Evolutionary conservation across 2,113 vertebrate species (phyloP), one percentile per base, ranked within the genome.

Genomic region (Odontophorus gujanensis): DNA sequence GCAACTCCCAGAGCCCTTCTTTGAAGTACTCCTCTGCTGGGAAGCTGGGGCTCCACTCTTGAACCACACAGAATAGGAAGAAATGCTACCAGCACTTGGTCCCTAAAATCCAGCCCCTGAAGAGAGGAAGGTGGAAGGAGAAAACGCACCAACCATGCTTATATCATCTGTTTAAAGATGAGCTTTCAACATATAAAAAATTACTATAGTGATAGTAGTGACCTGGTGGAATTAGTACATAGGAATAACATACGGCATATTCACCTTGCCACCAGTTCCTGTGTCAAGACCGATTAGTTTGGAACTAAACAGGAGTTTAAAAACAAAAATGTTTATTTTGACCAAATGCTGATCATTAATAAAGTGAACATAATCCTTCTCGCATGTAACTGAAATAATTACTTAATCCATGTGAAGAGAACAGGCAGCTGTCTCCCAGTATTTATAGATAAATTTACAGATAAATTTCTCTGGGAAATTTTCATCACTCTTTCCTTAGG

Each of bases 391-490:
- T n/a, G 7, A 50, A 80, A 88, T 34, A 22, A 63, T 67, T 73
- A 90, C 9, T 9, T 82, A 83, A 83, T 34, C 28, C 34, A 69
- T 11, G n/a, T 78, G 55, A 59, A 50, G 57, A 75, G 19, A 94
- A 51, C 11, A 85, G 16, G 50, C 40, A 74, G 20, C 21, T 94
- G 95, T 85, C 84, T 45, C 9, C 42, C 25, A 78, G 28, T 67
- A 88, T 73, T 93, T 62, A 81, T 22, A 66, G 40, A 10, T 86
- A 59, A 51, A 84, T 40, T 74, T 66, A 81, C 25, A 69, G 40
- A 10, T 86, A 59, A 51, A 81, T 36, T 74, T 24, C 47, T 75
- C 53, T 32, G 28, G 43, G 67, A 81, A 79, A 59, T 84, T 63
- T 93, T 86, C 28, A 55, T 61, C 19, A 16, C 21, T 86, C 38